Base-by-base conservation (phyloP, 2,113 vertebrate genomes). In the Pedionomus torquatus region DNA sequence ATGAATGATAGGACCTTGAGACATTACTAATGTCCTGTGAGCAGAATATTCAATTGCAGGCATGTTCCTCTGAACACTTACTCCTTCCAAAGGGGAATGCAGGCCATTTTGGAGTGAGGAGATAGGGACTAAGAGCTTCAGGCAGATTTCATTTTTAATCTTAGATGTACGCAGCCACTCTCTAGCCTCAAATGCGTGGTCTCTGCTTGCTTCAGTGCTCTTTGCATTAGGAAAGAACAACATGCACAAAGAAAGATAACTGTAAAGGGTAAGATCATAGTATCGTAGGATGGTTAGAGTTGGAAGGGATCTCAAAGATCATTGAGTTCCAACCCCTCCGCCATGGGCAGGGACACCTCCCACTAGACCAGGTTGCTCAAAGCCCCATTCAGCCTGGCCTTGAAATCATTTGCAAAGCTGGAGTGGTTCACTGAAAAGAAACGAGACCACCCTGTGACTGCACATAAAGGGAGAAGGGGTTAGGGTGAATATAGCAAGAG, bases 141-240 rank as follows among this genome's bases (percentile, higher is more conserved):
- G 37, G 82, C 26, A 83, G n/a, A 72, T 88, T 96, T 92, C 43
- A 48, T 91, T 92, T 95, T 94, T 90, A 82, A 72, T 89, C 61
- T 83, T 77, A 89, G 93, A 91, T 75, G 31, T 52, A 94, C 17
- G 69, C 54, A 79, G 68, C 28, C 61, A 72, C 28, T 86, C 23
- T 87, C 63, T 61, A 65, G 69, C 57, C 46, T 61, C 76, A 28
- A 94, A 86, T 28, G 49, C 7, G 2, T 39, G 30, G 48, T 60
- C 57, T 85, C 57, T 60, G 64, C 51, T 78, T 51, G 87, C 68
- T 92, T 90, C 77, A 54, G 37, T 43, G 60, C 37, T 77, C 89
- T 89, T 95, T 78, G 68, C 76, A 87, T 92, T 93, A 81, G 46
- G 51, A 84, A 83, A 82, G 71, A 84, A 63, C 44, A 94, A 43